Base-by-base conservation (phyloP, 2,888 invertebrate genomes). In the Plagiodera versicolora region DNA sequence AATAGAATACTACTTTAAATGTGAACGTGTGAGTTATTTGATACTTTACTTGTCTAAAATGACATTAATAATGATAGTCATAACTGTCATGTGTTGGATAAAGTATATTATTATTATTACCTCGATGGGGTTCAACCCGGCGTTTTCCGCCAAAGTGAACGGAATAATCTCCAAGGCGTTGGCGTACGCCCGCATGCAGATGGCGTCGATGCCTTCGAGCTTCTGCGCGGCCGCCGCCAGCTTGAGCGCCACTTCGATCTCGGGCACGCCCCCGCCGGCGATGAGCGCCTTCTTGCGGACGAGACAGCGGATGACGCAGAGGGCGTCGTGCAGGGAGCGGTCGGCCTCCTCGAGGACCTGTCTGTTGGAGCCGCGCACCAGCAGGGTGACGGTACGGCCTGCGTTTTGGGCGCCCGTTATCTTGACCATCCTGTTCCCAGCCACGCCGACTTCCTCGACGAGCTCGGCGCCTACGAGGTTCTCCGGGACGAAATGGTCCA, bases 221-320 rank as follows among this genome's bases (percentile, higher is more conserved):
- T 90, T 88, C 73, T 95, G 89, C 0, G 98, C 89, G 65, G 89
- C 84, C 18, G 91, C 88, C 6, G 91, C 89, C 56, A 99, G 83
- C 61, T 89, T 89, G 28, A 96, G 83, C 0, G 97, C 91, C 64
- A 98, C 85, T 78, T 98, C 96, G 65, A 95, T 97, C 83, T 99
- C 99, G 3, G 98, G 97, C 11, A 98, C 96, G 48, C 98, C 99
- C 51, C 98, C 99, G 63, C 99, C 99, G 56, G 96, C 91, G 79
- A 98, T 89, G 71, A 97, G 83, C 47, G 94, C 94, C 62, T 89
- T 89, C 67, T 96, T 91, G 73, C 96, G 94, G 3, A 99, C 98
- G 71, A 99, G 86, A 81, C 99, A 99, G 69, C 99, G 89, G 75
- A 99, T 92, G 52, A 95, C 96, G 59, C 92, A 93, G 9, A 94